Evolutionary conservation across 2,888 invertebrate genomes (phyloP).

Genomic region (Hirudinaria manillensis): DNA sequence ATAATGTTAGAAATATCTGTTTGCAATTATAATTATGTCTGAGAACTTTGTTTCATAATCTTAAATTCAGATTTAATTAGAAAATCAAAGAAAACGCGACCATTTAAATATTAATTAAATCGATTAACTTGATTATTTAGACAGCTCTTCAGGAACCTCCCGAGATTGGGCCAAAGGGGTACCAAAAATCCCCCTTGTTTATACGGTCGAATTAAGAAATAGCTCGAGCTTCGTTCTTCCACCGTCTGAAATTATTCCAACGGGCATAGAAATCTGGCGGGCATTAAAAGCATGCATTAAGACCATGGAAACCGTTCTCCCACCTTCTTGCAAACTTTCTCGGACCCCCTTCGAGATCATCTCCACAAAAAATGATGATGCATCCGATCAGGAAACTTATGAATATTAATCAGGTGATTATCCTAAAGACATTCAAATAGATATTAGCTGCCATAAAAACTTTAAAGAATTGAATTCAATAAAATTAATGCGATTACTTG

Average conservation of each 20-base stretch:
- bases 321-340: conserved; percentile 19
- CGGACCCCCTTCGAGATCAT: too few species aligned
- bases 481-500: too few species aligned
- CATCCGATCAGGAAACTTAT: too few species aligned
- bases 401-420: too few species aligned
- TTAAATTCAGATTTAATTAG: background rate
- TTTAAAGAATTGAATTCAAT: too few species aligned
- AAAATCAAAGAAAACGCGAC: background rate
- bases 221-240: conserved; percentile 37
- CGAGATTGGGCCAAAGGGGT: conserved; percentile 39
- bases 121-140: conserved; percentile 22
- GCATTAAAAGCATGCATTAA: conserved; percentile 32
- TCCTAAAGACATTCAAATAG: too few species aligned
- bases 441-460: too few species aligned
- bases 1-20: too few species aligned
- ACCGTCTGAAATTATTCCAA: conserved; percentile 36
- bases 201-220: conserved; percentile 39
- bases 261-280: conserved; percentile 38
- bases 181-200: conserved; percentile 37
- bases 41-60: background rate
- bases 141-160: conserved; percentile 39
- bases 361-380: too few species aligned
- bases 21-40: background rate
- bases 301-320: conserved; percentile 11
- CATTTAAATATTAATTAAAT: background rate